Base-by-base conservation (phyloP, 2,113 vertebrate genomes). In the Typhlomys cinereus region DNA sequence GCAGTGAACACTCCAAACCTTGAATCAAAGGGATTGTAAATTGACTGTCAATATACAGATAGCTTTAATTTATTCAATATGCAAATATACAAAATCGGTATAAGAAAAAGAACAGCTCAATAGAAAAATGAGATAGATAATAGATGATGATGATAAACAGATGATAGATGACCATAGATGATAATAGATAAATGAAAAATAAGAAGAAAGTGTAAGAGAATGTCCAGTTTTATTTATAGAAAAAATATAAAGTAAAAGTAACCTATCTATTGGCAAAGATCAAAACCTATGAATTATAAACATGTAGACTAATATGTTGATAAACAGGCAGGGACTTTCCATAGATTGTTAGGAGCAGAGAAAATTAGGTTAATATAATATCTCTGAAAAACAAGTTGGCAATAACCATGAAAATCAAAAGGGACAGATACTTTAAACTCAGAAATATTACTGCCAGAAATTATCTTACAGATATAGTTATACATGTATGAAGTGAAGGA, bases 241-340 rank as follows among this genome's bases (percentile, higher is more conserved):
- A 81, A 82, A 92, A 93, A 80, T 64, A 54, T 41, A 96, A 95
- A 66, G 89, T 82, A 85, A 88, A 92, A 95, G 78, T 73, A 34
- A 84, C 48, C 21, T 69, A 87, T 94, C 62, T 83, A 91, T 44
- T 70, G 41, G 39, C 86, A 95, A 78, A 73, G n/a, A 89, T 81
- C 23, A 94, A 76, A 93, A 57, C 54, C 59, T 48, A 57, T 64
- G 21, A 89, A 81, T 89, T 44, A 70, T 4, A 75, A n/a, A 44
- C 36, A 2, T 70, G 7, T 5, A 74, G 59, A 39, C 23, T 88
- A 90, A 95, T 27, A 69, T 31, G 7, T 61, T 15, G 36, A 44
- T 84, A 39, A 89, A 71, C 2, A 80, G 48, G 14, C 1, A 76
- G 23, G 36, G 17, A 17, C 8, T 66, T 20, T 79, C 90, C 67